Evolutionary conservation across 2,888 invertebrate species (phyloP).

Genomic region (Idaea straminata): DNA sequence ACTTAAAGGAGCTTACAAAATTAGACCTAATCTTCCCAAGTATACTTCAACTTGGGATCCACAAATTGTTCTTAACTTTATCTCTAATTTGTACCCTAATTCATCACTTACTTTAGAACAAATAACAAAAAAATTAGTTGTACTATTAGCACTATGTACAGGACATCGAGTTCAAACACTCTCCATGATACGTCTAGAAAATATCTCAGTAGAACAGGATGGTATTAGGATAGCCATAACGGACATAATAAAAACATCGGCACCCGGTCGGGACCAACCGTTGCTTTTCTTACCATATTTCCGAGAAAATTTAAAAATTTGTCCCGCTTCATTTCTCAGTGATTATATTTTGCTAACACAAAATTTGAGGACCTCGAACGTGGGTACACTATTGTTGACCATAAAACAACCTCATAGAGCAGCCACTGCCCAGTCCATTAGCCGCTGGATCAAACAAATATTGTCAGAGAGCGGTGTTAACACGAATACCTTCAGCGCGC

Average conservation of each 20-base stretch:
- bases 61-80: slow-evolving; percentile 23
- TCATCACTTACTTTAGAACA: slow-evolving; percentile 16
- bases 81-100: slow-evolving; percentile 27
- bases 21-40: slow-evolving; percentile 29
- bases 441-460: slow-evolving; percentile 1
- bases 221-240: neutral
- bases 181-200: neutral
- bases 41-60: slow-evolving; percentile 32
- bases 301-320: neutral
- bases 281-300: neutral
- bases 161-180: neutral
- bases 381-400: neutral
- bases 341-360: neutral
- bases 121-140: slow-evolving; percentile 27
- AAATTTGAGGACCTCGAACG: neutral
- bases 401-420: neutral
- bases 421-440: neutral
- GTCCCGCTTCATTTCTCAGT: neutral
- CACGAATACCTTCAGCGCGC: neutral
- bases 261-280: neutral
- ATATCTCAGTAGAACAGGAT: neutral
- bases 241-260: neutral
- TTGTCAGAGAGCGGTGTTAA: neutral
- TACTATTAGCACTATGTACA: slow-evolving; percentile 26
- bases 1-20: slow-evolving; percentile 30